Percentiles rank a stretch among this genome's conserved stretches.
These are phyloP conservation scores for Craseonycteris thonglongyai DNA, from an alignment of 2,113 vertebrate genomes.

Conservation along the genomic window DNA sequence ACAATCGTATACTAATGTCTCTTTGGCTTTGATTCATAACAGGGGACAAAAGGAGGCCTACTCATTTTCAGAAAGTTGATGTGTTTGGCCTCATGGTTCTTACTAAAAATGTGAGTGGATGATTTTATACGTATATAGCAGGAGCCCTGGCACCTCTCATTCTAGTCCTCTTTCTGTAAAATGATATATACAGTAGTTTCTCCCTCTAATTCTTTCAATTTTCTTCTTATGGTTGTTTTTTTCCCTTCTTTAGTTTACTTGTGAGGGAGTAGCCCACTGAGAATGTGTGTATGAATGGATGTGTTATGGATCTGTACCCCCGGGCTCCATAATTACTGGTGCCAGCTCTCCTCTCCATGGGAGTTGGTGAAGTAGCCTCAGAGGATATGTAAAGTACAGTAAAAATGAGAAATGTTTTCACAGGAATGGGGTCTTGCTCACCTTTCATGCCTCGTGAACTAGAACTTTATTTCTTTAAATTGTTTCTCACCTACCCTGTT, in stretches of 20 bases:
- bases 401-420: background rate
- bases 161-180: background rate
- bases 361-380: background rate
- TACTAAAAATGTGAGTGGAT: background rate
- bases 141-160: background rate
- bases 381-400: background rate
- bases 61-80: background rate
- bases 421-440: background rate
- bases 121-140: background rate
- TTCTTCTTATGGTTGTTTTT: background rate
- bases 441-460: background rate
- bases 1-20: background rate
- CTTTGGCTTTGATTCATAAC: background rate
- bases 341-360: background rate
- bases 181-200: background rate
- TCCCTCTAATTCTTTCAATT: background rate
- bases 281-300: background rate
- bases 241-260: background rate
- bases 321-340: background rate
- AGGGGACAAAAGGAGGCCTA: background rate
- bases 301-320: background rate
- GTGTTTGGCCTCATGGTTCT: background rate
- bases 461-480: background rate
- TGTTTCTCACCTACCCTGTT: background rate
- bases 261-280: background rate